Conservation (phyloP, 2,888 invertebrate species). For the Cinara cedri region DNA sequence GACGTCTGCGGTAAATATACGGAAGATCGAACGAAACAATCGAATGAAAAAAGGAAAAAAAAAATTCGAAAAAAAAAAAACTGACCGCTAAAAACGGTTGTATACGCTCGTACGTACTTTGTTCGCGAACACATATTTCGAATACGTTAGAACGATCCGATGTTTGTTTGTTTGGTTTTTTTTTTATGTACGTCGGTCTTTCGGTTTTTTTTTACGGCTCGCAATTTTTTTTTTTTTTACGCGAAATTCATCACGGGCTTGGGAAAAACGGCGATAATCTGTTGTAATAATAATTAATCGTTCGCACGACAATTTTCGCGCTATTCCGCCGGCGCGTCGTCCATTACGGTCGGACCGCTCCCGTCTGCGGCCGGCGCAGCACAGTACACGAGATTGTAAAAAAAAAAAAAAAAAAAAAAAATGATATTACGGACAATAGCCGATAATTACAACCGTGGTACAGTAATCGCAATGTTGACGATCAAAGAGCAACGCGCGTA, state of each 20-base stretch:
- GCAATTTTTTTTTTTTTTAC: constrained; percentile 8
- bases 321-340: neutral
- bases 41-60: neutral
- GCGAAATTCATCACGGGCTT: neutral
- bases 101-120: neutral
- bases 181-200: constrained; percentile 5
- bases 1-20: constrained; percentile 5
- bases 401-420: too few species aligned
- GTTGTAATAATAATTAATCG: neutral
- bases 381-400: too few species aligned
- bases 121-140: constrained; percentile 37
- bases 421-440: too few species aligned
- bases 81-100: too few species aligned
- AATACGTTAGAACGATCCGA: neutral
- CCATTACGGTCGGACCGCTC: too few species aligned
- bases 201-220: neutral
- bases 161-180: constrained; percentile 5
- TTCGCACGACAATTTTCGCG: constrained; percentile 23
- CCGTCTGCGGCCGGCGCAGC: too few species aligned
- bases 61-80: constrained; percentile 3
- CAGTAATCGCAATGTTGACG: neutral
- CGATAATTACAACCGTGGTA: too few species aligned
- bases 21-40: neutral
- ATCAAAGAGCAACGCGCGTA: too few species aligned
- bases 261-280: constrained; percentile 25